Evolutionary conservation across 35 echinoderm and acorn worm species (phyloP).

Genomic region (Heliocidaris erythrogramma): DNA sequence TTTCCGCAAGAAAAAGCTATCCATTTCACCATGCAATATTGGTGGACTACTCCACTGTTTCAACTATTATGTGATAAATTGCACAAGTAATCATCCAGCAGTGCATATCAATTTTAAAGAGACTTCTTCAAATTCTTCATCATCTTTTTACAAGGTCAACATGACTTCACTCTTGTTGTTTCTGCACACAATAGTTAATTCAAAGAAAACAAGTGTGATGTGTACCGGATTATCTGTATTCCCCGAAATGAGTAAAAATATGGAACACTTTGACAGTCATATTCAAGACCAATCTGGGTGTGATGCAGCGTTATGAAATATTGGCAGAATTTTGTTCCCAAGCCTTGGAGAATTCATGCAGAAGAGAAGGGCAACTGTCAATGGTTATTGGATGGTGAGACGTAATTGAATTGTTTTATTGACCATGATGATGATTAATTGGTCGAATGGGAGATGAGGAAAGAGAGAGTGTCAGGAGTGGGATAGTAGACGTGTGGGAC

Average conservation of each 20-base stretch:
- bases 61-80: no score
- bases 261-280: neutral
- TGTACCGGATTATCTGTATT: neutral
- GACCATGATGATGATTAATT: slow-evolving; percentile 12
- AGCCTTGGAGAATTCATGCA: neutral
- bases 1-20: no score
- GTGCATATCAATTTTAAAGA: no score
- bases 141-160: no score
- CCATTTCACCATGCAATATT: no score
- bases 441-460: neutral
- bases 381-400: neutral
- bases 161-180: no score
- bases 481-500: neutral
- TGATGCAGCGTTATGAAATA: neutral
- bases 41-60: no score
- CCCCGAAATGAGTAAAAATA: neutral
- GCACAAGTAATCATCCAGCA: no score
- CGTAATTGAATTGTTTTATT: slow-evolving; percentile 14
- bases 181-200: neutral
- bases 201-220: neutral
- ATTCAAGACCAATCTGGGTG: neutral
- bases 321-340: neutral
- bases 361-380: neutral
- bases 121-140: no score
- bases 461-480: neutral